Evolutionary conservation across 2,113 vertebrate species (phyloP).

Genomic region (Symphodus melops): DNA sequence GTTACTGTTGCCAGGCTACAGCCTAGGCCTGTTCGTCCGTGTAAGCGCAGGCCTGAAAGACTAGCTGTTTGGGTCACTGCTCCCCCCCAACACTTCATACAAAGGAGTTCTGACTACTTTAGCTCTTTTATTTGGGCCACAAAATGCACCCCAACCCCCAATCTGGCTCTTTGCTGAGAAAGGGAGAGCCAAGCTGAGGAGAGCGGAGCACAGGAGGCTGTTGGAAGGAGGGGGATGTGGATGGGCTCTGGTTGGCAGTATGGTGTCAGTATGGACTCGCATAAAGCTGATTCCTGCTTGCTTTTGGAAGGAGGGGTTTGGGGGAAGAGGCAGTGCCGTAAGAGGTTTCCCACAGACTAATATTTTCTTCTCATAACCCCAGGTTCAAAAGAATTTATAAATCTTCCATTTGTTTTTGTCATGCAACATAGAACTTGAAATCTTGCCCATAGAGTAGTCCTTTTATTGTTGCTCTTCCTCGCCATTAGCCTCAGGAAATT

Average conservation of each 20-base stretch:
- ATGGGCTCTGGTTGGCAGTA: constrained; percentile 80
- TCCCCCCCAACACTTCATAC: constrained; percentile 79
- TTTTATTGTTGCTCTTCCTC: constrained; percentile 51
- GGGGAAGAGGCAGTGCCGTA: constrained; percentile 36
- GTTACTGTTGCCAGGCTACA: constrained; percentile 88
- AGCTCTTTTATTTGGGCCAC: constrained; percentile 87
- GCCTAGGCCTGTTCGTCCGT: constrained; percentile 82
- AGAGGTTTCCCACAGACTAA: constrained; percentile 37
- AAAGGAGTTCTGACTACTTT: constrained; percentile 88
- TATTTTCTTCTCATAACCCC: constrained; percentile 14
- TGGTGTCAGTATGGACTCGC: constrained; percentile 78
- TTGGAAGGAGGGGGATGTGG: constrained; percentile 49
- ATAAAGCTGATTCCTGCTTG: constrained; percentile 74
- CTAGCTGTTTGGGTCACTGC: constrained; percentile 86
- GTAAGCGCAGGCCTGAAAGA: constrained; percentile 83
- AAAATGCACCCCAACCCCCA: constrained; percentile 84
- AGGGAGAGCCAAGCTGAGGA: constrained; percentile 70
- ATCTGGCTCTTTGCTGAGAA: constrained; percentile 83
- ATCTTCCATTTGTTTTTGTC: constrained; percentile 6
- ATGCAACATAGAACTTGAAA: constrained; percentile 27
- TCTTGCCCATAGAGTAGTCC: constrained; percentile 29
- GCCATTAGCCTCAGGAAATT: constrained; percentile 58
- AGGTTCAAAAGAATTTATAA: background rate
- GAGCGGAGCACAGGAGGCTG: constrained; percentile 65
- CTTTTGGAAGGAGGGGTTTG: constrained; percentile 36